phyloP scores from a whole-genome alignment of 2,888 invertebrate genomes.

The Hirtodrosophila cameraria region DNA sequence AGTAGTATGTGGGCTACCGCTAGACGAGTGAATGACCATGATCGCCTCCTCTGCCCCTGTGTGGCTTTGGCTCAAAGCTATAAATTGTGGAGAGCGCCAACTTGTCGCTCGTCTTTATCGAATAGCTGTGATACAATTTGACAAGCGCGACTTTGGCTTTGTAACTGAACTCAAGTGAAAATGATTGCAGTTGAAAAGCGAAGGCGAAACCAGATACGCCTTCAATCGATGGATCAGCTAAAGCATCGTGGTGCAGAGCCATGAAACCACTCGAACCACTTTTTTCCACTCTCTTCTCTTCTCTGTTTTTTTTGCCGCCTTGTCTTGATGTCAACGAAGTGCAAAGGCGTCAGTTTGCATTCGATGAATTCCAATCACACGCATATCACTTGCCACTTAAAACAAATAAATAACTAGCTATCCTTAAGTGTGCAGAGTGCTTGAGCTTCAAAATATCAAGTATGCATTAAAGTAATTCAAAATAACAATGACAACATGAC shows the following conservation, averaged over 20 bases:
- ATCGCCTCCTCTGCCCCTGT: constrained; percentile 12
- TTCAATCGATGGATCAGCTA: constrained; percentile 65
- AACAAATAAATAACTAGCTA: constrained; percentile 32
- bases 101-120: constrained; percentile 60
- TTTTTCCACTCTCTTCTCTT: constrained; percentile 16
- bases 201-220: constrained; percentile 78
- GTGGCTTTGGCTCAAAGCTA: constrained; percentile 27
- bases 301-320: constrained; percentile 4
- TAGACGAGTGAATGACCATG: constrained; percentile 63
- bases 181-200: constrained; percentile 72
- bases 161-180: constrained; percentile 70
- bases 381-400: constrained; percentile 70
- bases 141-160: constrained; percentile 62
- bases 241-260: constrained; percentile 15
- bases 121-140: constrained; percentile 60
- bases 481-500: neutral
- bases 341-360: constrained; percentile 77
- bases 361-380: constrained; percentile 73
- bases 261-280: constrained; percentile 51
- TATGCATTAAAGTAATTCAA: neutral
- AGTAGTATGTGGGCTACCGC: constrained; percentile 40
- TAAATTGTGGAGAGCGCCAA: constrained; percentile 47
- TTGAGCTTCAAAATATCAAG: constrained; percentile 1
- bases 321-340: constrained; percentile 54
- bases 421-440: constrained; percentile 9